A percentile compares a stretch with the other conserved stretches of the same genome.
These are phyloP conservation scores for Nemoura dubitans DNA, from an alignment of 2,888 invertebrate species.

Conservation along the genomic window DNA sequence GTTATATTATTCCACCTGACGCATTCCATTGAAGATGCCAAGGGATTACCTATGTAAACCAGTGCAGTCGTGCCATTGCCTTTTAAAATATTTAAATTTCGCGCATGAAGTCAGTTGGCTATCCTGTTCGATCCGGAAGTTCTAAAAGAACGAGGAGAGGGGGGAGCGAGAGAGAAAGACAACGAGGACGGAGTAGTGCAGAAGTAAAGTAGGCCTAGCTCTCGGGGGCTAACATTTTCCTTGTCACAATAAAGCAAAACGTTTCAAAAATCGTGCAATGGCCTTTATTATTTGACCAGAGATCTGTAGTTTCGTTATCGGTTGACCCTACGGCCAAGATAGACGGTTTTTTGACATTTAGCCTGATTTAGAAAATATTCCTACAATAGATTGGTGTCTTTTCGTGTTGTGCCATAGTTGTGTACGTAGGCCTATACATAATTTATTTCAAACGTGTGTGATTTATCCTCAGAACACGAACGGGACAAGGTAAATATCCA, in stretches of 20 bases:
- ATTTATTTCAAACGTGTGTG: constrained; percentile 24
- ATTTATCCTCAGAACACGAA: constrained; percentile 36
- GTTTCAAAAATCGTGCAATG: neutral
- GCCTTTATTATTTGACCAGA: neutral
- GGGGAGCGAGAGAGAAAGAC: neutral
- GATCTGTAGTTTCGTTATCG: neutral
- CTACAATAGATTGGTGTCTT: neutral
- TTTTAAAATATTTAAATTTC: neutral
- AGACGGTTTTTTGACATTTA: neutral
- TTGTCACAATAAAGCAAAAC: neutral
- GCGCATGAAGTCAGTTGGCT: neutral
- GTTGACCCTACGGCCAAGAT: neutral
- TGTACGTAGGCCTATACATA: constrained; percentile 12
- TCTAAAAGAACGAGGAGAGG: neutral
- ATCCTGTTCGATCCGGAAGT: neutral
- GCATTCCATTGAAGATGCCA: too few species aligned
- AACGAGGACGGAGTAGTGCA: neutral
- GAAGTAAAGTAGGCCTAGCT: constrained; percentile 7
- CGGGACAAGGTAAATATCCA: constrained; percentile 31
- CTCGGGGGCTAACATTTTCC: constrained; percentile 12
- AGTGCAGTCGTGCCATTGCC: too few species aligned
- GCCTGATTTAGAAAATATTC: neutral
- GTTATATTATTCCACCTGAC: too few species aligned
- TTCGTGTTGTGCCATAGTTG: neutral
- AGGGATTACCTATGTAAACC: too few species aligned